phyloP scores from a whole-genome alignment of 2,797 vertebrate genomes.

The Sebastes glaucus region DNA sequence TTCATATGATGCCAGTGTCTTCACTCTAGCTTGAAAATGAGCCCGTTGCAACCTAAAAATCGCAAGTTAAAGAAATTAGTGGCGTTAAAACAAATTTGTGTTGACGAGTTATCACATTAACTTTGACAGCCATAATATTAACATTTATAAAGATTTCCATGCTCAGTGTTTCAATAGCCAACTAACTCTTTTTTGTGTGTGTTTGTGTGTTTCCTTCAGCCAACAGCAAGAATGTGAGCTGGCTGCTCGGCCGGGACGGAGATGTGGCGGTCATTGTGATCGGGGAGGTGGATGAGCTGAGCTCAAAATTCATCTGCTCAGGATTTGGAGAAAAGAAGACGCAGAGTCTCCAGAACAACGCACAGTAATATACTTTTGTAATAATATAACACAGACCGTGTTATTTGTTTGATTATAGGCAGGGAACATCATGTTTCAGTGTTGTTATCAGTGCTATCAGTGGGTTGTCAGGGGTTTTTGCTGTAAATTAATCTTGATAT shows the following conservation, averaged over 20 bases:
- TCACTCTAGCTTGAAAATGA: no score
- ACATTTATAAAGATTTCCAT: background rate
- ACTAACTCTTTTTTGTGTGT: background rate
- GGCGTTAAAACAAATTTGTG: no score
- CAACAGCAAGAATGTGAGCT: constrained; percentile 81
- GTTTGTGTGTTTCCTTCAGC: constrained; percentile 61
- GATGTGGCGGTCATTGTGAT: constrained; percentile 82
- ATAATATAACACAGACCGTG: background rate
- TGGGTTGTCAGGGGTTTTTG: background rate
- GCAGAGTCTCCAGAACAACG: constrained; percentile 57
- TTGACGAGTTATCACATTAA: no score
- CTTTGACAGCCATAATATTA: background rate
- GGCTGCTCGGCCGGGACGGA: constrained; percentile 83
- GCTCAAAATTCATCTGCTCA: constrained; percentile 78
- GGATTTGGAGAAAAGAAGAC: constrained; percentile 74
- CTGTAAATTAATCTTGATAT: background rate
- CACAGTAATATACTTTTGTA: constrained; percentile 60
- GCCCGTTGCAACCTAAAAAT: no score
- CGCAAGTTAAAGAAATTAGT: no score
- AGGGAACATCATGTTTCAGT: background rate
- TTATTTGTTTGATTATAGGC: background rate
- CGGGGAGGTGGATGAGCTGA: constrained; percentile 81
- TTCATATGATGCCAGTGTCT: no score
- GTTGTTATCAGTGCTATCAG: background rate
- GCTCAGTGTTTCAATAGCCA: background rate